Evolutionary conservation across 2,797 vertebrate species (phyloP).

Genomic region (Gephyroberyx darwinii): DNA sequence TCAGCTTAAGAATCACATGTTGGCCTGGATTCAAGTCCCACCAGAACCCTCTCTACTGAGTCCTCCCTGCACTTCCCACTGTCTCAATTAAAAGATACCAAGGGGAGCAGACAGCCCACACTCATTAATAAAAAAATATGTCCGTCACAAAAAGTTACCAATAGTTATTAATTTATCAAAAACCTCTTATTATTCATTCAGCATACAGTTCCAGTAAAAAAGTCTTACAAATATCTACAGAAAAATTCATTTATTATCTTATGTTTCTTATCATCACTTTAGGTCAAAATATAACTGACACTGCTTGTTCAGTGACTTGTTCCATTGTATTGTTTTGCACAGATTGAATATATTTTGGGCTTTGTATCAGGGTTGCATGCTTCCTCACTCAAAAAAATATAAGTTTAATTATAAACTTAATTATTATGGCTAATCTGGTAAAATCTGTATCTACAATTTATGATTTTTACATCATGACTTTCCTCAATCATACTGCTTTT

Average conservation of each 20-base stretch:
- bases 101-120: no score
- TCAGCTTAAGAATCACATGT: conserved; percentile 13
- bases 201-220: conserved; percentile 1
- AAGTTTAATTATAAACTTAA: no score
- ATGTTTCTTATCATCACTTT: neutral
- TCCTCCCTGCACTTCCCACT: conserved; percentile 40
- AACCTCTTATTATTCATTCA: conserved; percentile 36
- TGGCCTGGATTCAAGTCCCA: conserved; percentile 52
- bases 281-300: no score
- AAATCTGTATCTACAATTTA: no score
- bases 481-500: conserved; percentile 1
- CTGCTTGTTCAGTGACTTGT: neutral
- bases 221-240: neutral
- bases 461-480: neutral
- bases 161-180: conserved; percentile 26
- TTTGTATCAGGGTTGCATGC: neutral
- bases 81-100: conserved; percentile 1
- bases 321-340: neutral
- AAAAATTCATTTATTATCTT: neutral
- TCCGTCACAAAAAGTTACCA: conserved; percentile 17
- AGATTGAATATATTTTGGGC: neutral
- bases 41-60: neutral
- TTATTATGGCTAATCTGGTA: no score
- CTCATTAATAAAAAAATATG: conserved; percentile 19
- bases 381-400: neutral